Conservation (phyloP, 2,888 invertebrate genomes). For the Mythimna pallens region DNA sequence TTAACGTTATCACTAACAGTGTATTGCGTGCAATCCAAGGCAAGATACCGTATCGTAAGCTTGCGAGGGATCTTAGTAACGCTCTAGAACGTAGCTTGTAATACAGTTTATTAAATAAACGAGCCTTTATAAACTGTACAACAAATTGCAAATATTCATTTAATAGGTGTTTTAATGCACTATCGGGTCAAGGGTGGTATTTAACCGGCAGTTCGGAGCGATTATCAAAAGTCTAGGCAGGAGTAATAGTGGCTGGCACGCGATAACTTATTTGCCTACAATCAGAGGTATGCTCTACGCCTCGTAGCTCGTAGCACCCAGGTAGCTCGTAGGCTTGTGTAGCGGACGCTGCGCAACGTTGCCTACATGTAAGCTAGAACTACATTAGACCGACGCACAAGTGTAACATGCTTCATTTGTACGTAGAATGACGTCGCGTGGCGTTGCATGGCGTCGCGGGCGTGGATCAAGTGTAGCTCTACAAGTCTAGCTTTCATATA, state of each 20-base stretch:
- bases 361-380: not conserved
- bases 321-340: conserved; percentile 29
- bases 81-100: conserved; percentile 23
- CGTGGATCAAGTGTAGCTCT: no score
- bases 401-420: no score
- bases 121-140: conserved; percentile 38
- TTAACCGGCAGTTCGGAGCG: conserved; percentile 78
- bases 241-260: conserved; percentile 80
- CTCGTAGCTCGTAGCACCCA: conserved; percentile 37
- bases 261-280: conserved; percentile 70
- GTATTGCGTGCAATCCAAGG: conserved; percentile 48
- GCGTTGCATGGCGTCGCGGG: no score
- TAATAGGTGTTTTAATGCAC: conserved; percentile 71
- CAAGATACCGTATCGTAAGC: conserved; percentile 47
- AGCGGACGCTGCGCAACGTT: conserved; percentile 21
- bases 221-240: conserved; percentile 81
- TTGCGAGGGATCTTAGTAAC: conserved; percentile 20
- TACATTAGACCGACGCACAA: no score
- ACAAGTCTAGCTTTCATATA: no score
- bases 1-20: conserved; percentile 33
- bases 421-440: no score
- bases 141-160: conserved; percentile 68
- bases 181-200: conserved; percentile 81
- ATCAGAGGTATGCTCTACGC: conserved; percentile 53
- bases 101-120: conserved; percentile 48